Percentiles rank a stretch among this genome's conserved stretches.
Evolutionary conservation across 2,888 invertebrate genomes (phyloP).

Genomic region (Eucera pruinosa): DNA sequence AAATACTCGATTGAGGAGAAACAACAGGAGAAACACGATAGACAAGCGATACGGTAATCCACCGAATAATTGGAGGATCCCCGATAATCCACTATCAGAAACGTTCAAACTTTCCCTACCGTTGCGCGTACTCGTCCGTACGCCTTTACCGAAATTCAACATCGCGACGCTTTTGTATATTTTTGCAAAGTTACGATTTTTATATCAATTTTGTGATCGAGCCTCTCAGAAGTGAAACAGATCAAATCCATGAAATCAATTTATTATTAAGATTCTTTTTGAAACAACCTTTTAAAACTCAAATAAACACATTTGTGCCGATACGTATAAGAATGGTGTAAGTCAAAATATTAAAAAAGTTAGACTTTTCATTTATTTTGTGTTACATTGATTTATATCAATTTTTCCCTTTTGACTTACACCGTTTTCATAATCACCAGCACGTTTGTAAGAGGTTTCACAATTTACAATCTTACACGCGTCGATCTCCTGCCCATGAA

Average conservation of each 20-base stretch:
- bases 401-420: too few relatives aligned
- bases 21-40: constrained; percentile 38
- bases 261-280: too few relatives aligned
- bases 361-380: too few relatives aligned
- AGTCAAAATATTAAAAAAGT: too few relatives aligned
- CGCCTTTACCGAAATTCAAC: neutral
- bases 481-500: neutral
- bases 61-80: constrained; percentile 75
- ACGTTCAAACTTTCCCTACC: constrained; percentile 57
- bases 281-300: too few relatives aligned
- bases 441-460: neutral
- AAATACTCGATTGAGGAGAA: constrained; percentile 49
- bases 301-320: too few relatives aligned
- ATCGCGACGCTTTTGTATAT: neutral
- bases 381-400: too few relatives aligned
- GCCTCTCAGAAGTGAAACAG: too few relatives aligned
- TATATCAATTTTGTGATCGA: too few relatives aligned
- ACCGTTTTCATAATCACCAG: too few relatives aligned
- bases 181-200: neutral
- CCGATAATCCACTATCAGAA: constrained; percentile 73
- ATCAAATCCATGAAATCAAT: too few relatives aligned
- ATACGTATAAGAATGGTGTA: too few relatives aligned
- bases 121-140: neutral
- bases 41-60: constrained; percentile 72
- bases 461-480: neutral